Percentiles rank a stretch among this genome's conserved stretches.
phyloP scores from a whole-genome alignment of 2,797 vertebrate genomes.

The Rhadinocentrus ornatus region DNA sequence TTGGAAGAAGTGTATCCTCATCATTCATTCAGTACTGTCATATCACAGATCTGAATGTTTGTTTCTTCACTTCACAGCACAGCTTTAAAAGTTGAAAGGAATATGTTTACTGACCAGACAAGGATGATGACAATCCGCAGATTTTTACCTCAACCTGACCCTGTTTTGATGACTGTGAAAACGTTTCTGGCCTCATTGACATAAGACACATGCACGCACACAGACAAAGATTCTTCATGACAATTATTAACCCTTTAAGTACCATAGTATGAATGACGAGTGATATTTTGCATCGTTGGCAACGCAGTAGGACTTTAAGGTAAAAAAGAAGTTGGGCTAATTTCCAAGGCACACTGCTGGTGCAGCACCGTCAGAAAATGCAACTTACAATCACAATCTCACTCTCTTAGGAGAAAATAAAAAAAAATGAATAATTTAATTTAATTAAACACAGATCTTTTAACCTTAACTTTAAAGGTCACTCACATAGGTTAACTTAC shows the following conservation, averaged over 20 bases:
- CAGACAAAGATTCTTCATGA: neutral
- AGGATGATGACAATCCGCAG: neutral
- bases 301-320: too few relatives aligned
- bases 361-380: too few relatives aligned
- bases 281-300: too few relatives aligned
- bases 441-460: conserved; percentile 44
- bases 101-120: neutral
- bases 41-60: neutral
- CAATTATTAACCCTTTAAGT: too few relatives aligned
- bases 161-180: neutral
- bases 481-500: conserved; percentile 46
- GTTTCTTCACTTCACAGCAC: neutral
- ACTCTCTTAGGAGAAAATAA: neutral
- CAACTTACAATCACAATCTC: neutral
- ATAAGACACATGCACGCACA: neutral
- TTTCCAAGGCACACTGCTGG: too few relatives aligned
- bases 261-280: too few relatives aligned
- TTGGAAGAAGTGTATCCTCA: too few relatives aligned
- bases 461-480: conserved; percentile 48
- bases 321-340: too few relatives aligned
- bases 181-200: neutral
- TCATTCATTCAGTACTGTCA: too few relatives aligned
- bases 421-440: neutral
- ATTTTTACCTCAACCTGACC: neutral
- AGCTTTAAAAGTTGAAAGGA: neutral